Base-by-base conservation (phyloP, 1,140 invertebrate species). In the Odontomachus brunneus region DNA sequence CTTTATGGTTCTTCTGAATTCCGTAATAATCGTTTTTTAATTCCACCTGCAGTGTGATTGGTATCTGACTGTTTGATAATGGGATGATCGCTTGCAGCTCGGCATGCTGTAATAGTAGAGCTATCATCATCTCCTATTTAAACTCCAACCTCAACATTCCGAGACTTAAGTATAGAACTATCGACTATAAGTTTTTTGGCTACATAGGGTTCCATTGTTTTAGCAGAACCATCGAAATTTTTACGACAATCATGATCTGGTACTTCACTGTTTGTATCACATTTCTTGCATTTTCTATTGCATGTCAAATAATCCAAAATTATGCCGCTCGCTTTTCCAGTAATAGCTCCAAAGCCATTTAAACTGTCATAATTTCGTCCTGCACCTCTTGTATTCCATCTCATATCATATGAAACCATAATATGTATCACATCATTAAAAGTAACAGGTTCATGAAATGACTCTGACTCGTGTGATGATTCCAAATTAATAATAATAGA, bases 341-440 rank as follows among this genome's bases (percentile, higher is more conserved):
- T 14, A 9, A 67, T 67, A 17, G 44, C 5, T 24, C 44, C 22
- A 26, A 33, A 67, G 17, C 65, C 63, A 24, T 66, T 66, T 3
- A 48, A 19, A 11, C 63, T 66, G 24, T 66, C 63, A 24, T 66
- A 66, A 14, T 29, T 2, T 4, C 63, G 26, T 0, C 63, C 63
- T 14, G 26, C 24, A 5, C 38, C 63, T 66, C 38, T 24, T 7
- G 26, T 66, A 11, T 12, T 49, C 63, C 63, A 66, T 24, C 63
- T 22, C 63, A 66, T 66, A 14, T 66, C 63, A 48, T 66, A 66
- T 9, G 63, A 66, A 15, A n/a, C 62, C 29, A 63, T 33, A 3
- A 63, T n/a, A n/a, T 29, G 11, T n/a, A 63, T 29, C 19, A 38
- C 62, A 15, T 19, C 15, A 60, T 60, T 22, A 19, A 60, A 60